A percentile compares a stretch with the other conserved stretches of the same genome.
These are phyloP conservation scores for Hyposmocoma kahamanoa DNA, from an alignment of 1,140 invertebrate genomes.

Conservation along the genomic window DNA sequence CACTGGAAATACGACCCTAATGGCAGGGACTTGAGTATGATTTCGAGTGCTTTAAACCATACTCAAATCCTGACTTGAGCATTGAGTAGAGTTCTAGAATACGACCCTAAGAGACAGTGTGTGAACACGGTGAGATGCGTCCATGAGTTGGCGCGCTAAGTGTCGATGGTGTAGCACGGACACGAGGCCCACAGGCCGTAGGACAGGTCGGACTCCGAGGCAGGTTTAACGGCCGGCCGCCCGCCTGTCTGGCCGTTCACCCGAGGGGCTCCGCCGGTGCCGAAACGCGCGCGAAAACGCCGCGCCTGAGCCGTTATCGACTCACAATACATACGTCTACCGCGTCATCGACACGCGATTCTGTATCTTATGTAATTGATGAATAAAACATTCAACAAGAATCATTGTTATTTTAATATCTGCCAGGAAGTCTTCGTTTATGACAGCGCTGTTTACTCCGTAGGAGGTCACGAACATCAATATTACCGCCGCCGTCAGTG, in stretches of 20 bases:
- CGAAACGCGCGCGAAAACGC: constrained; percentile 58
- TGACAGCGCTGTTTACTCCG: no score
- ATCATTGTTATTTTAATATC: neutral
- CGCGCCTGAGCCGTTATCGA: constrained; percentile 58
- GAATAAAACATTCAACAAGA: constrained; percentile 1
- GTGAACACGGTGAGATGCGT: no score
- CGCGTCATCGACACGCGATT: constrained; percentile 7
- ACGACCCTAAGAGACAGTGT: no score
- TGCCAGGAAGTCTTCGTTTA: neutral
- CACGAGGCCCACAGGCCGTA: constrained; percentile 38
- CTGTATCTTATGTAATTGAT: neutral
- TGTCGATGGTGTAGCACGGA: constrained; percentile 13
- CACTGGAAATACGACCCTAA: no score
- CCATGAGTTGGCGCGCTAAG: no score
- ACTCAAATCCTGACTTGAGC: no score
- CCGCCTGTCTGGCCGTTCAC: constrained; percentile 67
- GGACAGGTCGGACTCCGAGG: constrained; percentile 32
- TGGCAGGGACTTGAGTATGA: no score
- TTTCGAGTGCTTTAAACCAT: no score
- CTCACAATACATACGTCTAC: constrained; percentile 21
- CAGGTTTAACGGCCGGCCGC: constrained; percentile 67
- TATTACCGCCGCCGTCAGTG: no score
- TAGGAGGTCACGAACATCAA: no score
- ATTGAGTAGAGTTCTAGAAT: no score
- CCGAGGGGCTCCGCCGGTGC: constrained; percentile 39